Percentiles rank a stretch among this genome's conserved stretches.
These are phyloP conservation scores for Tiaroga cobitis DNA, from an alignment of 2,797 vertebrate genomes.

Conservation along the genomic window DNA sequence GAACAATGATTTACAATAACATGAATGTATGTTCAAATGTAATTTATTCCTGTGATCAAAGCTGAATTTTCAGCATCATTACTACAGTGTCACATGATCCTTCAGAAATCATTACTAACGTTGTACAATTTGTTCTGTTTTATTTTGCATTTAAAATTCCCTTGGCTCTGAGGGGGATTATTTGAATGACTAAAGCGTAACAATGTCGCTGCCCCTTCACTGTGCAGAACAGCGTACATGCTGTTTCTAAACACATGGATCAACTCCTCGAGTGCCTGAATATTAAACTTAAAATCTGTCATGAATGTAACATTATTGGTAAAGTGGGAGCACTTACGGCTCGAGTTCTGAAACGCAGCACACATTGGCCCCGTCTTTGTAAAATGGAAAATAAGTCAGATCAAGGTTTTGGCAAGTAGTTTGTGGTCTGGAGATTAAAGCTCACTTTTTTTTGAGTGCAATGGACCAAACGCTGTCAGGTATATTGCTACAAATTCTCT, in stretches of 20 bases:
- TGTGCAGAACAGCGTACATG: not conserved
- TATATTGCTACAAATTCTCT: conserved; percentile 12
- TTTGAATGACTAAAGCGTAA: not conserved
- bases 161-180: not conserved
- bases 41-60: too few relatives aligned
- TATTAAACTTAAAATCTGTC: conserved; percentile 40
- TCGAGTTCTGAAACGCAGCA: conserved; percentile 38
- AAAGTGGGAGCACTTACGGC: conserved; percentile 44
- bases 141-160: not conserved
- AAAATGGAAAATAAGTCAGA: conserved; percentile 49
- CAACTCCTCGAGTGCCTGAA: conserved; percentile 15
- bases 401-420: conserved; percentile 48
- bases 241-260: conserved; percentile 16
- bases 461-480: conserved; percentile 32
- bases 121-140: too few relatives aligned
- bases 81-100: too few relatives aligned
- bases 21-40: too few relatives aligned
- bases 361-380: conserved; percentile 39
- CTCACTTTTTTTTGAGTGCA: not conserved
- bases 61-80: too few relatives aligned
- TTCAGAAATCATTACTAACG: too few relatives aligned
- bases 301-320: conserved; percentile 49
- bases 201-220: too few relatives aligned
- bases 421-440: conserved; percentile 31
- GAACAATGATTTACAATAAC: too few relatives aligned